Evolutionary conservation across 1,140 invertebrate genomes (phyloP).

Genomic region (Dryas iulia): DNA sequence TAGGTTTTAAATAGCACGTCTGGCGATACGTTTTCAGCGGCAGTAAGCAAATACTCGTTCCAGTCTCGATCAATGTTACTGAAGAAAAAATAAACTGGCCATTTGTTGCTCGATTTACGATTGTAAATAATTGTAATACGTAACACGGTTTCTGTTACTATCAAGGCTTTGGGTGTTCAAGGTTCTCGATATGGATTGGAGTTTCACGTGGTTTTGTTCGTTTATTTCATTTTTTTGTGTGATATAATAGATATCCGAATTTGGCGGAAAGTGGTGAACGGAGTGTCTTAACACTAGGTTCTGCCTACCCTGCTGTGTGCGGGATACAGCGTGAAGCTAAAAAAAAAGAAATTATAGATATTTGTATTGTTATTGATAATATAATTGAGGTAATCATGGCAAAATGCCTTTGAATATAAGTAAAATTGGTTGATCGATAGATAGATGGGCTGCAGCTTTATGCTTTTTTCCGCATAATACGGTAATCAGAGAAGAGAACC

Average conservation of each 20-base stretch:
- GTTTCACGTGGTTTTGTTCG: neutral
- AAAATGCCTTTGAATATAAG: no score
- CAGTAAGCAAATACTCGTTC: conserved; percentile 40
- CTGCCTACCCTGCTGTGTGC: no score
- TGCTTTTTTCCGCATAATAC: no score
- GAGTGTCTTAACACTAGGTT: no score
- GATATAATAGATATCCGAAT: neutral
- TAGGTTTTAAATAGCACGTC: conserved; percentile 19
- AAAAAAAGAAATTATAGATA: no score
- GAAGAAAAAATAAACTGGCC: conserved; percentile 54
- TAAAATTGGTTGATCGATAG: no score
- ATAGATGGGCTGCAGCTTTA: no score
- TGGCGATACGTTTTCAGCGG: conserved; percentile 43
- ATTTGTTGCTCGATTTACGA: conserved; percentile 58
- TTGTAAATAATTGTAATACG: conserved; percentile 61
- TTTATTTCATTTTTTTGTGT: neutral
- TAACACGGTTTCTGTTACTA: conserved; percentile 39
- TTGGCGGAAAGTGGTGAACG: no score
- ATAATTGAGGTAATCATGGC: no score
- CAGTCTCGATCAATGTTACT: conserved; percentile 54
- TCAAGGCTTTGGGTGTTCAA: conserved; percentile 43
- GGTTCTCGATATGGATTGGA: conserved; percentile 23
- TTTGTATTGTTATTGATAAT: no score
- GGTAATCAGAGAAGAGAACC: no score
- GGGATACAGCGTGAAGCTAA: no score